These are phyloP conservation scores for Propithecus perrieri DNA, from an alignment of 2,797 vertebrate species.

Conservation along the genomic window DNA sequence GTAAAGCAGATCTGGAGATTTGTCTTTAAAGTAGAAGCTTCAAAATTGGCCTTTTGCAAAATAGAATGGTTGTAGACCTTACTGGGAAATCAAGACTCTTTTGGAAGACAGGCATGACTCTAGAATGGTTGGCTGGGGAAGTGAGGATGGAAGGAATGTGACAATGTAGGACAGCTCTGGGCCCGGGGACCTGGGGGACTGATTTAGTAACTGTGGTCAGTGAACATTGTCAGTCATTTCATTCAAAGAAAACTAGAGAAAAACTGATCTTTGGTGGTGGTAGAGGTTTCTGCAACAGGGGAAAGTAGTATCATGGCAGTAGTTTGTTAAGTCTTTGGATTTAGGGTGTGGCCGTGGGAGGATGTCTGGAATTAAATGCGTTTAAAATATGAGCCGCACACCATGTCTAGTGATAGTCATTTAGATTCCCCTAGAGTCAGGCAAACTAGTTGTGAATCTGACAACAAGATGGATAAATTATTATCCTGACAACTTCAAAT, in stretches of 20 bases:
- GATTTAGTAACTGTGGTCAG: neutral
- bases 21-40: slow-evolving; percentile 45
- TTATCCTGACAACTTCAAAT: slow-evolving; percentile 74
- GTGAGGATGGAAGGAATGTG: neutral
- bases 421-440: slow-evolving; percentile 69
- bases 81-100: neutral
- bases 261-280: neutral
- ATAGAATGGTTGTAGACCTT: neutral
- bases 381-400: slow-evolving; percentile 55
- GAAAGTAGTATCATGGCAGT: neutral
- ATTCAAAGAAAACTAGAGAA: neutral
- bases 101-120: neutral
- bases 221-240: neutral
- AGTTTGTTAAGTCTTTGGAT: neutral
- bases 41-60: neutral
- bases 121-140: neutral
- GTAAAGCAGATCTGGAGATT: neutral
- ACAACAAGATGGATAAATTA: slow-evolving; percentile 78
- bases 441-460: slow-evolving; percentile 73
- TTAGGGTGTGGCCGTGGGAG: neutral
- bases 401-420: slow-evolving; percentile 56
- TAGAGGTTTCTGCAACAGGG: neutral
- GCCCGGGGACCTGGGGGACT: neutral
- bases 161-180: neutral
- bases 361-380: slow-evolving; percentile 55